Base-by-base conservation (phyloP, 1,140 invertebrate species). In the Holotrichia oblita region DNA sequence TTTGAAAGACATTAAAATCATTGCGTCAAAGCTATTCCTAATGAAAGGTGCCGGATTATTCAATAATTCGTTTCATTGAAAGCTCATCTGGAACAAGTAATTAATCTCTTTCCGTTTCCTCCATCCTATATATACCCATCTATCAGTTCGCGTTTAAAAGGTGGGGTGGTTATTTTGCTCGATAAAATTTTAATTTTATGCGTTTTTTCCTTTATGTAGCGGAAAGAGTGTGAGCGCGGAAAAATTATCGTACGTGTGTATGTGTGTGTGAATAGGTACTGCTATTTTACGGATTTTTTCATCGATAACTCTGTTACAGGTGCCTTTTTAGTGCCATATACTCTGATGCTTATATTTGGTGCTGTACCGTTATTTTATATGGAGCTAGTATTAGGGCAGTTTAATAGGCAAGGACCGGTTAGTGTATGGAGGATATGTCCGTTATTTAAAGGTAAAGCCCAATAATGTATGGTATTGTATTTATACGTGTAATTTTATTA, bases 401-500 rank as follows among this genome's bases (percentile, higher is more conserved):
- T 93, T 85, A 94, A 94, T 86, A 88, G 93, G 73, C 93, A 93
- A 84, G 94, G 94, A 48, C 94, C 94, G 48, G 92, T 94, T 61
- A 92, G 93, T 44, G 90, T 96, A 86, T 95, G 93, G 89, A 92
- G 93, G 82, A 94, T 97, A 80, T 97, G 95, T 86, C 96, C 96
- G 0, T 88, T 96, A 42, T 94, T 97, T 84, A 96, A 96, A 93
- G 96, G 96, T 96, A 89, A 85, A 42, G 55, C 64, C 76, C 0
- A 48, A 48, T 48, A 14, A 14, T 48, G n/a, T n/a, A n/a, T n/a
- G n/a, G n/a, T n/a, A 48, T 48, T 1, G 27, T 34, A 34, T 34
- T 34, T 34, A 34, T 34, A 34, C 27, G 2, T 34, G 27, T 48
- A 14, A 48, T 48, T 2, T 48, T 48, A 6, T 14, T 48, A 3